Evolutionary conservation across 2,888 invertebrate genomes (phyloP), one percentile per base, ranked within the genome.

Genomic region (Syrphus vitripennis): DNA sequence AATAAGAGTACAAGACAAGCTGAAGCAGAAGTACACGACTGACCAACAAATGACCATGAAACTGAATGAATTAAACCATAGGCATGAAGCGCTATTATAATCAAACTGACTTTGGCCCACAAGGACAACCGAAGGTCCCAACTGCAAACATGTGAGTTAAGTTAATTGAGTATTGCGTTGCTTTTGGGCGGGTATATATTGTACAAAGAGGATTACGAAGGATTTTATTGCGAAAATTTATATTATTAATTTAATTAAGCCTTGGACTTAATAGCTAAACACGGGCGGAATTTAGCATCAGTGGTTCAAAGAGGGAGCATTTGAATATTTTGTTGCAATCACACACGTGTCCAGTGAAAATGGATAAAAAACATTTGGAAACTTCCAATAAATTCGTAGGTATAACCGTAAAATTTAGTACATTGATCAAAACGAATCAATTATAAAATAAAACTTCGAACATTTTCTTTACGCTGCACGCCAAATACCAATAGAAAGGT

Each of bases 231-330:
- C 61, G 71, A 86, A 81, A 84, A 84, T 81, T 77, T 81, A 86
- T 86, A 86, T 86, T 86, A 81, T 81, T 86, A 86, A 86, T 86
- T 86, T 81, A 81, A 81, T 81, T 86, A 86, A 81, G 77, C 81
- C 81, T 77, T 12, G 72, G 81, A 81, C 81, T 81, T 61, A 81
- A 77, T 86, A 76, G 29, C 72, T 72, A 72, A 63, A 72, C 84
- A 86, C 76, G 84, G 77, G 63, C 70, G 77, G 77, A 76, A 86
- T 76, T 84, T 71, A 69, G 42, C 69, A 61, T n/a, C 37, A 24
- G 14, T 61, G 45, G 53, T 42, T 34, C 31, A 57, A 40, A 57
- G 48, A 77, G 65, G 42, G 53, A 80, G 71, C 80, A 80, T 71
- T 76, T 70, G 70, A n/a, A n/a, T 71, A 76, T 76, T 80, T 70